Base-by-base conservation (phyloP, 2,888 invertebrate species). In the Ochropacha duplaris region DNA sequence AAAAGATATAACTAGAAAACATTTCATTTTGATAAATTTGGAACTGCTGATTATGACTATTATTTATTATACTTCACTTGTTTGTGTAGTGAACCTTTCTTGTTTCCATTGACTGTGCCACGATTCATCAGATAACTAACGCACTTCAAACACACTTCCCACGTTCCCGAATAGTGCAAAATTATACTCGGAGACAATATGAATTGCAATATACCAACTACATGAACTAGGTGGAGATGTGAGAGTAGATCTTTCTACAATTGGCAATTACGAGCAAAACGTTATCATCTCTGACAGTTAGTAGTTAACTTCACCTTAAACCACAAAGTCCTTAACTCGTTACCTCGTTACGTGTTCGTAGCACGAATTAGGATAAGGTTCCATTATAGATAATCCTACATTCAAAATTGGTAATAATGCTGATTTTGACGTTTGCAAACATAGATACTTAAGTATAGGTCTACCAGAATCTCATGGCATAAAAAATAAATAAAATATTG, bases 121-220 rank as follows among this genome's bases (percentile, higher is more conserved):
- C 64, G 66, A 55, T 60, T 50, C 57, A 69, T 73, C 71, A 62
- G 76, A 79, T 81, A 71, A 2, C 31, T 57, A 64, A 72, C 74
- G 80, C 77, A 78, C 72, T 61, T 70, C 59, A 71, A 69, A 69
- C 81, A 83, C 74, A 83, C 69, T 84, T 84, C 84, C 78, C 84
- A 84, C 81, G 83, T 67, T 64, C 77, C 61, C 58, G 58, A 68
- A 69, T 66, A 49, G 19, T 44, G 44, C 44, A 44, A 44, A 19
- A 44, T 44, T 44, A 9, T 44, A 54, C 58, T 39, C 34, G 36
- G 49, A 66, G 58, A 76, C 74, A 72, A 73, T 75, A 68, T 62
- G 56, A 36, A 52, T 52, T 16, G n/a, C 24, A 44, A 39, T 50
- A 19, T n/a, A n/a, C n/a, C n/a, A 26, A 31, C 34, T 50, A 28